Percentiles rank a stretch among this genome's conserved stretches.
Conservation (phyloP, 2,888 invertebrate species). For the Hypercompe scribonia region DNA sequence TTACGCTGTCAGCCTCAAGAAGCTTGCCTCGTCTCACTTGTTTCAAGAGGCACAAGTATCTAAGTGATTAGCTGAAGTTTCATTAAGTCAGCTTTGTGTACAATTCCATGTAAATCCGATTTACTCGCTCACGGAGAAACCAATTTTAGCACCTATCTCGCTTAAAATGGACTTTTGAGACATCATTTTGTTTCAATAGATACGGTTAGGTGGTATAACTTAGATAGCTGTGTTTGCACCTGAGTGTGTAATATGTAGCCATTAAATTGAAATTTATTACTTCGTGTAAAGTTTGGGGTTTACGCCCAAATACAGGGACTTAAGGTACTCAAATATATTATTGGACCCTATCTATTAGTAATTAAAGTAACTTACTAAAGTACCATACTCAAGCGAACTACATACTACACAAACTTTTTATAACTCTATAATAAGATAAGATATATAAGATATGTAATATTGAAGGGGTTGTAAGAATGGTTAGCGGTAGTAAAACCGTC, state of each 20-base stretch:
- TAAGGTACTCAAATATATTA: slow-evolving; percentile 1
- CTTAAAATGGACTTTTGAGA: slow-evolving; percentile 19
- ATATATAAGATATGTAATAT: slow-evolving; percentile 14
- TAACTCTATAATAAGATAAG: neutral
- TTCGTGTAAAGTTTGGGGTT: slow-evolving; percentile 9
- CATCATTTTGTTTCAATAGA: neutral
- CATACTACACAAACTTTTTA: neutral
- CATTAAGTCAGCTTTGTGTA: slow-evolving; percentile 31
- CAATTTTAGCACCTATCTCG: slow-evolving; percentile 13
- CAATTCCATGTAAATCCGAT: slow-evolving; percentile 37
- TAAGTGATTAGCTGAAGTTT: slow-evolving; percentile 30
- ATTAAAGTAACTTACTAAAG: neutral
- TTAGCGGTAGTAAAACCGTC: slow-evolving; percentile 36
- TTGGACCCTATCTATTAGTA: neutral
- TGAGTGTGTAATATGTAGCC: slow-evolving; percentile 3
- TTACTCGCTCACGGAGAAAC: slow-evolving; percentile 15
- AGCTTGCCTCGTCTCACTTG: neutral
- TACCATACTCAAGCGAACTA: neutral
- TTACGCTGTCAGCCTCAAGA: neutral
- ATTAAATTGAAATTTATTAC: slow-evolving; percentile 11
- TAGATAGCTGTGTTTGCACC: neutral
- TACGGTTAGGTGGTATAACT: neutral
- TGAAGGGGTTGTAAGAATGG: slow-evolving; percentile 13
- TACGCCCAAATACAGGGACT: neutral
- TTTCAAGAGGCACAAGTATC: neutral